phyloP scores from a whole-genome alignment of 2,888 invertebrate species.

The Macrosiphum euphorbiae region DNA sequence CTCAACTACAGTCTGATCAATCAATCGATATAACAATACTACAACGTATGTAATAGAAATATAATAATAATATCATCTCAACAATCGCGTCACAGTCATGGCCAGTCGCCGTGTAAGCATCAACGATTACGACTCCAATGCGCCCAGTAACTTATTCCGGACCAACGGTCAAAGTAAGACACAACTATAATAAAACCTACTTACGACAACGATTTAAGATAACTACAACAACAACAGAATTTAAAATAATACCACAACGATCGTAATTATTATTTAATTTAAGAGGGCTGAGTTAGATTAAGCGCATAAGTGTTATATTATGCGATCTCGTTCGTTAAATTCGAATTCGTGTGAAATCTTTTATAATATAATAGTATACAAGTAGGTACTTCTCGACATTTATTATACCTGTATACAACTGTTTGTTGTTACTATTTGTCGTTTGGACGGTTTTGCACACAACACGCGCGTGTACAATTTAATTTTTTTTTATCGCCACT shows the following conservation, averaged over 20 bases:
- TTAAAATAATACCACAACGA: background rate
- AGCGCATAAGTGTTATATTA: background rate
- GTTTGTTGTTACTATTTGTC: background rate
- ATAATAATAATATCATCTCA: background rate
- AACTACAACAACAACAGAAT: background rate
- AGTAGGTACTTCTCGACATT: background rate
- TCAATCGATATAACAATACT: background rate
- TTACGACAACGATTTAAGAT: background rate
- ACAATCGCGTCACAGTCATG: background rate
- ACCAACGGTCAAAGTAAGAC: conserved; percentile 58
- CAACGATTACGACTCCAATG: conserved; percentile 8
- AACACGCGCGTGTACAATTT: background rate
- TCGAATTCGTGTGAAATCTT: background rate
- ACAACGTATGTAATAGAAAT: background rate
- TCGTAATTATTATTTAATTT: background rate
- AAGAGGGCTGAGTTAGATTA: background rate
- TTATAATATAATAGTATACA: background rate
- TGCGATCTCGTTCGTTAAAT: background rate
- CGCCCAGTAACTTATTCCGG: conserved; percentile 52
- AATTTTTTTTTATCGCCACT: background rate
- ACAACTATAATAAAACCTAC: no score
- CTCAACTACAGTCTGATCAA: background rate
- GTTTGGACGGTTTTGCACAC: background rate
- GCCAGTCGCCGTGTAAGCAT: conserved; percentile 40
- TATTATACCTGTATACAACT: background rate